These are phyloP conservation scores for Motacilla alba DNA, from an alignment of 2,113 vertebrate genomes.

Conservation along the genomic window DNA sequence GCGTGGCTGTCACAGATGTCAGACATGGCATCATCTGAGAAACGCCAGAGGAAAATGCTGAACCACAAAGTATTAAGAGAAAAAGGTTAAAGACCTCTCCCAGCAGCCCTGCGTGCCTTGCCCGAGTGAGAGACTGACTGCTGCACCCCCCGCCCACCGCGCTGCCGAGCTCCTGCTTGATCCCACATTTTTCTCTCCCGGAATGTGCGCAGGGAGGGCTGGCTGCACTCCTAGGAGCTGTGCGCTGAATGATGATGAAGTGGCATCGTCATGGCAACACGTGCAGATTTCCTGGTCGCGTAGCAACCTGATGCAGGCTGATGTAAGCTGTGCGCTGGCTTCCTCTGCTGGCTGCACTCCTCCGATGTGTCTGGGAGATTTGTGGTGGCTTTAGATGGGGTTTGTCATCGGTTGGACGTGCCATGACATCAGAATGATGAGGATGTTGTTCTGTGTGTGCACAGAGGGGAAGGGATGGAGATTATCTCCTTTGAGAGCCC, in stretches of 20 bases:
- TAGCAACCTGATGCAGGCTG: constrained; percentile 78
- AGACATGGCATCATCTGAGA: neutral
- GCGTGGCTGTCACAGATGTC: neutral
- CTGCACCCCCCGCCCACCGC: accelerated
- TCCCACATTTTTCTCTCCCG: neutral
- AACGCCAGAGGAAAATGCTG: neutral
- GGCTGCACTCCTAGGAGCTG: neutral
- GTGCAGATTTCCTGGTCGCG: constrained; percentile 77
- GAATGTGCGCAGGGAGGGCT: neutral
- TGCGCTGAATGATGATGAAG: constrained; percentile 76
- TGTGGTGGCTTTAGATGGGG: neutral
- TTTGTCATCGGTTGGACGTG: neutral
- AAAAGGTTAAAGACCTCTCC: neutral
- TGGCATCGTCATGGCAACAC: constrained; percentile 85
- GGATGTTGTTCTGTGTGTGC: neutral
- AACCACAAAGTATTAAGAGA: neutral
- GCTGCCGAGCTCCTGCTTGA: neutral
- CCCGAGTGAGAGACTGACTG: accelerated
- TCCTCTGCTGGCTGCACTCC: constrained; percentile 17
- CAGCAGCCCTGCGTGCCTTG: neutral
- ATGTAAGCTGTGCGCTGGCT: constrained; percentile 76
- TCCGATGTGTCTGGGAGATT: constrained; percentile 58
- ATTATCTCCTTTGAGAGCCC: neutral
- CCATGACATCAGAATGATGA: neutral
- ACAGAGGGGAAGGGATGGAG: neutral